phyloP scores from a whole-genome alignment of 2,888 invertebrate genomes.

The Phragmatobia fuliginosa region DNA sequence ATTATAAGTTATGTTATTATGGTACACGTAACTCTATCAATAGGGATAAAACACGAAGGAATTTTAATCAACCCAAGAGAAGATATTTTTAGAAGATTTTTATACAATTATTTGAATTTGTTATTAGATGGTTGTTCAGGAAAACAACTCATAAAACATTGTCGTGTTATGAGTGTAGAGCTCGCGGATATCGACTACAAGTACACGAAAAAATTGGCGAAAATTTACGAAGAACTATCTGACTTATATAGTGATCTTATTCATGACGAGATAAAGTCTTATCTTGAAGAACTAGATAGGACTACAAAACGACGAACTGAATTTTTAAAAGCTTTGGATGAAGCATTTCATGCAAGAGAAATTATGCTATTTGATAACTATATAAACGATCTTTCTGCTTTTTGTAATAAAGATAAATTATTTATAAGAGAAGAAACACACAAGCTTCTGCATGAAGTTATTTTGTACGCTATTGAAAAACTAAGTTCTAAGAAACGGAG shows the following conservation, averaged over 20 bases:
- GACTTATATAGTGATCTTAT: slow-evolving; percentile 53
- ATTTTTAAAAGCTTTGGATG: slow-evolving; percentile 64
- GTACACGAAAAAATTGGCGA: slow-evolving; percentile 51
- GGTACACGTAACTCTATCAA: not conserved
- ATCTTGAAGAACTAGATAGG: slow-evolving; percentile 46
- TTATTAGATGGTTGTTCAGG: slow-evolving; percentile 53
- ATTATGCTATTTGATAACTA: slow-evolving; percentile 61
- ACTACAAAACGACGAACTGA: slow-evolving; percentile 16
- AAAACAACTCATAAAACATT: slow-evolving; percentile 54
- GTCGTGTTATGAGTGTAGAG: slow-evolving; percentile 47
- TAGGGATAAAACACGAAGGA: not conserved
- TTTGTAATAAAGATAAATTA: slow-evolving; percentile 38
- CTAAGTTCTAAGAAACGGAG: slow-evolving; percentile 42
- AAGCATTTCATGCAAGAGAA: slow-evolving; percentile 57
- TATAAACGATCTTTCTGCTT: slow-evolving; percentile 52
- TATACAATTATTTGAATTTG: slow-evolving; percentile 54
- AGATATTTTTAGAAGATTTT: slow-evolving; percentile 63
- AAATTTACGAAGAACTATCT: slow-evolving; percentile 52
- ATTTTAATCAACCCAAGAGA: slow-evolving; percentile 11
- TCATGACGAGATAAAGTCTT: slow-evolving; percentile 48
- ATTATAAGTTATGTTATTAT: not conserved
- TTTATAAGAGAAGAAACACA: slow-evolving; percentile 46
- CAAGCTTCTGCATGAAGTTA: slow-evolving; percentile 39
- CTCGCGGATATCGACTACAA: slow-evolving; percentile 48
- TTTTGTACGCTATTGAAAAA: slow-evolving; percentile 39